Percentiles rank a stretch among this genome's conserved stretches.
Conservation (phyloP, 2,888 invertebrate species). For the Nysson spinosus region DNA sequence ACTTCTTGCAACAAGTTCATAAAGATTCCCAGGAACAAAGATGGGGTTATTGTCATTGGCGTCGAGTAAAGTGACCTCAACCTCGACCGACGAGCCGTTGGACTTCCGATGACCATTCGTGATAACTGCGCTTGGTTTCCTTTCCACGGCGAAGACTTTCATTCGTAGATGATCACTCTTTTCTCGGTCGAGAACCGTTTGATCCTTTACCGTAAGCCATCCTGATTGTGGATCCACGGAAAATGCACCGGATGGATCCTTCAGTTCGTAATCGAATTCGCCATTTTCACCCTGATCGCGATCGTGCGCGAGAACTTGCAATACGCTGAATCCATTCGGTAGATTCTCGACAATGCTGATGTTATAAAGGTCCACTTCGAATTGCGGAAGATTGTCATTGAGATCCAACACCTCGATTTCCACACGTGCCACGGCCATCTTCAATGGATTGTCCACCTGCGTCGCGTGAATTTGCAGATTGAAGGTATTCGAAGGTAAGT, state of each 20-base stretch:
- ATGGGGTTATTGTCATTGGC: conserved; percentile 95
- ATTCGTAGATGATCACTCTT: conserved; percentile 85
- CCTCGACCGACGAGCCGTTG: conserved; percentile 80
- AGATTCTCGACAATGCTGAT: conserved; percentile 95
- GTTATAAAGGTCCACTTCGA: conserved; percentile 93
- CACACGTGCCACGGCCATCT: conserved; percentile 85
- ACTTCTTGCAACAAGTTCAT: conserved; percentile 85
- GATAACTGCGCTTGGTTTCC: conserved; percentile 82
- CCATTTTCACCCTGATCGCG: conserved; percentile 92
- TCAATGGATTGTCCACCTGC: conserved; percentile 87
- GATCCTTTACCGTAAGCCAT: conserved; percentile 90
- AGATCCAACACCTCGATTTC: conserved; percentile 87
- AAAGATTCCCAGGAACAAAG: conserved; percentile 90
- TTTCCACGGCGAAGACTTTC: conserved; percentile 89
- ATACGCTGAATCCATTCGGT: conserved; percentile 87
- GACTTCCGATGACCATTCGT: conserved; percentile 32
- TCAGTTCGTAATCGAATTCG: conserved; percentile 88
- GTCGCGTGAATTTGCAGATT: conserved; percentile 88
- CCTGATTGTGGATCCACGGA: conserved; percentile 88
- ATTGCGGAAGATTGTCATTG: conserved; percentile 91
- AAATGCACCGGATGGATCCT: conserved; percentile 87
- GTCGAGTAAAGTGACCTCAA: conserved; percentile 90
- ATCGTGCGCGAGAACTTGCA: conserved; percentile 86
- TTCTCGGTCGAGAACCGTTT: conserved; percentile 89
- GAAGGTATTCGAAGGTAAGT: conserved; percentile 87